Base-by-base conservation (phyloP, 1,140 invertebrate species). In the Aphelinus atriplicis region DNA sequence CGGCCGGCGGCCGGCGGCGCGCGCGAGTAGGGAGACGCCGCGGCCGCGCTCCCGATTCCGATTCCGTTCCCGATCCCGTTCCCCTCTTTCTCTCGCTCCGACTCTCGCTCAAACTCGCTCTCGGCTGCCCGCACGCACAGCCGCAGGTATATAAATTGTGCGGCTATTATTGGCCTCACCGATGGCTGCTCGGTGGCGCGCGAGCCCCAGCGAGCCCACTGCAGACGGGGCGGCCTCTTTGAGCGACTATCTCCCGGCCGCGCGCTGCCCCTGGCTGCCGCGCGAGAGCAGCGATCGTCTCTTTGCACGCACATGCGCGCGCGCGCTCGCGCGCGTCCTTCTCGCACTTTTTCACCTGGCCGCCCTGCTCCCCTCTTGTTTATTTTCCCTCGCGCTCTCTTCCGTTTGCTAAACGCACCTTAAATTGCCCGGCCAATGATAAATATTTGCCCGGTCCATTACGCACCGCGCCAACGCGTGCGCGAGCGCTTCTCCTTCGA, bases 141-240 rank as follows among this genome's bases (percentile, higher is more conserved):
- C 82, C 81, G 81, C 86, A 88, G 85, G 85, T 87, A 87, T 86
- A 88, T 87, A 88, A 88, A 88, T 87, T 87, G 85, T 87, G 85
- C 81, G 83, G 85, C 85, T 87, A 87, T 87, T 88, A 87, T 87
- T 87, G 85, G 84, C 84, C 82, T 85, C 86, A 84, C 83, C 26
- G 26, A 26, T 85, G 85, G 79, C 81, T 83, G 86, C 85, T 84
- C 80, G 81, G 83, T 82, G 26, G 26, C 26, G 26, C 26, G 81
- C 51, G 61, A 81, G 80, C 71, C 81, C 78, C 82, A 80, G 77
- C 78, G 79, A 77, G 80, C 78, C 79, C 79, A 6, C 26, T 26
- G 26, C 26, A 26, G 26, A 26, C 78, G 74, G 69, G 82, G 80
- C 83, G 84, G 82, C 79, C 79, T 77, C 84, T 85, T 84, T 84